Evolutionary conservation across 2,888 invertebrate genomes (phyloP).

Genomic region (Dolichopus griseipennis): DNA sequence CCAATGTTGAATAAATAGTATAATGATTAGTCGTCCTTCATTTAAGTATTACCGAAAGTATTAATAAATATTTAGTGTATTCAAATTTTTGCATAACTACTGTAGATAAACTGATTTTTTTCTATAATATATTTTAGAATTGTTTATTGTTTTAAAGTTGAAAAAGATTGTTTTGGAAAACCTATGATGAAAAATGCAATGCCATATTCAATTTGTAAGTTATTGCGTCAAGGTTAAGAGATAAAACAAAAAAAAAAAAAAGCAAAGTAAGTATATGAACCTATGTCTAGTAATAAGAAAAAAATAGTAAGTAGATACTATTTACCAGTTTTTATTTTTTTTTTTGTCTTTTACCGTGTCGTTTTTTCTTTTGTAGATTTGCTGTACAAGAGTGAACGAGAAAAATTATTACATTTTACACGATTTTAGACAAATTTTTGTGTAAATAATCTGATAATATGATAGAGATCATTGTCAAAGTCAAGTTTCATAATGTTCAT

Average conservation of each 20-base stretch:
- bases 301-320: not conserved
- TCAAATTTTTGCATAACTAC: no score
- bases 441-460: not conserved
- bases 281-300: not conserved
- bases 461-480: no score
- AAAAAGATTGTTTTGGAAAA: not conserved
- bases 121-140: no score
- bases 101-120: no score
- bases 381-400: no score
- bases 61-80: no score
- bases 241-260: not conserved
- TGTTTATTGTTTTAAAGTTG: not conserved
- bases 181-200: constrained; percentile 6
- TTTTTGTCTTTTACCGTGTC: no score
- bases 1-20: no score
- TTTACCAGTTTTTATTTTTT: not conserved
- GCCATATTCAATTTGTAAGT: constrained; percentile 4
- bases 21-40: no score
- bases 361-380: not conserved
- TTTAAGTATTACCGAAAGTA: no score
- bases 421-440: not conserved
- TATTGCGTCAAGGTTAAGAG: not conserved
- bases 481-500: no score
- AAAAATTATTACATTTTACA: not conserved
- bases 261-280: not conserved